Percentiles rank a stretch among this genome's conserved stretches.
These are phyloP conservation scores for Oriolus oriolus DNA, from an alignment of 2,113 vertebrate genomes.

Conservation along the genomic window DNA sequence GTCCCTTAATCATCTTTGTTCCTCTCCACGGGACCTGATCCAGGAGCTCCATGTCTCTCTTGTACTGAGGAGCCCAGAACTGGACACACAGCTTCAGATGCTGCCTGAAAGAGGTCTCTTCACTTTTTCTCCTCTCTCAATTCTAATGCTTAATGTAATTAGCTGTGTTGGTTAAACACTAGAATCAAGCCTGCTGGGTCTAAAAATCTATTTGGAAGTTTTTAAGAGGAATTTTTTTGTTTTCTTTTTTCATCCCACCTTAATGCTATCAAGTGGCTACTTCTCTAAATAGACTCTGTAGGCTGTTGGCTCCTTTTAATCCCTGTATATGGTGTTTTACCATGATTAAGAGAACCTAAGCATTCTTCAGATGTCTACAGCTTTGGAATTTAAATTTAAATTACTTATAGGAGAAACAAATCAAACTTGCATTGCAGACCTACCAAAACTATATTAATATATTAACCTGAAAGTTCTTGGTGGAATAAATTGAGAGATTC, in stretches of 20 bases:
- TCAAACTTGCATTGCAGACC: slow-evolving; percentile 53
- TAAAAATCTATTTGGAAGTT: background rate
- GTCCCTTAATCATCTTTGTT: background rate
- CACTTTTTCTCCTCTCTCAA: background rate
- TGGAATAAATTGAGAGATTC: slow-evolving; percentile 58
- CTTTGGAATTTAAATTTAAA: slow-evolving; percentile 63
- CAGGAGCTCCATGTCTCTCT: background rate
- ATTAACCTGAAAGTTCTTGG: slow-evolving; percentile 58
- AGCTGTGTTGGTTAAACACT: background rate
- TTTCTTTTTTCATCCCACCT: background rate
- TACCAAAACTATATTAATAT: slow-evolving; percentile 62
- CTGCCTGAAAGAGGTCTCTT: background rate
- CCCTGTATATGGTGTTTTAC: background rate
- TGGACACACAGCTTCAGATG: background rate
- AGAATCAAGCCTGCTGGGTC: background rate
- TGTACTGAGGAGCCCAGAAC: background rate
- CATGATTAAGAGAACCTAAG: slow-evolving; percentile 48
- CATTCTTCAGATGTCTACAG: slow-evolving; percentile 53
- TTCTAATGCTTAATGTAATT: background rate
- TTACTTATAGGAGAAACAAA: slow-evolving; percentile 69
- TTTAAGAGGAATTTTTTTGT: background rate
- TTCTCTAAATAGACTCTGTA: slow-evolving; percentile 7
- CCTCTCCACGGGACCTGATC: too few relatives aligned
- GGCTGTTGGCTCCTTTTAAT: slow-evolving; percentile 45
- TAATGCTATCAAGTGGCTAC: background rate